Conservation (phyloP, 2,113 vertebrate genomes). For the Piaya cayana region DNA sequence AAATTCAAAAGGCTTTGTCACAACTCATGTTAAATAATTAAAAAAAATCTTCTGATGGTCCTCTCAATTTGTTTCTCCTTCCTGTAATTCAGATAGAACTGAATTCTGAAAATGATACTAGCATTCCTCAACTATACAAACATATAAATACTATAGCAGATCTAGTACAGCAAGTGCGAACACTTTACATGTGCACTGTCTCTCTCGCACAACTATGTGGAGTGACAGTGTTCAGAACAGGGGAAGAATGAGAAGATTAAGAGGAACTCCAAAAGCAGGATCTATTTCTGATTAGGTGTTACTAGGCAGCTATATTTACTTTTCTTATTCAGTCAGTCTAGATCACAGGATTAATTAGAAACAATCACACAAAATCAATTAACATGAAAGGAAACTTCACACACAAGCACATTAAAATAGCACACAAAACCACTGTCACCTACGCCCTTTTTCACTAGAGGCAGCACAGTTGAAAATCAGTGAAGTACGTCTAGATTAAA, state of each 20-base stretch:
- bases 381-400: background rate
- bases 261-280: background rate
- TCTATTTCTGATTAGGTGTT: background rate
- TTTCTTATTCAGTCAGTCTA: background rate
- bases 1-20: background rate
- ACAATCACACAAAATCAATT: background rate
- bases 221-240: fast-evolving
- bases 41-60: background rate
- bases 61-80: background rate
- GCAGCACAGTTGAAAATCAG: background rate
- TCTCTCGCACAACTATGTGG: background rate
- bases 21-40: background rate
- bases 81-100: background rate
- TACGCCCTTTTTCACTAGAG: background rate
- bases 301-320: background rate
- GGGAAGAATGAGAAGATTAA: background rate
- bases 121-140: background rate
- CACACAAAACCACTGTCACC: background rate
- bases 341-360: background rate
- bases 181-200: fast-evolving
- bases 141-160: background rate
- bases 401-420: background rate
- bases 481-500: background rate
- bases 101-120: background rate
- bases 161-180: background rate